A percentile compares a stretch with the other conserved stretches of the same genome.
Conservation (phyloP, 2,888 invertebrate genomes). For the Xiphydria camelus region DNA sequence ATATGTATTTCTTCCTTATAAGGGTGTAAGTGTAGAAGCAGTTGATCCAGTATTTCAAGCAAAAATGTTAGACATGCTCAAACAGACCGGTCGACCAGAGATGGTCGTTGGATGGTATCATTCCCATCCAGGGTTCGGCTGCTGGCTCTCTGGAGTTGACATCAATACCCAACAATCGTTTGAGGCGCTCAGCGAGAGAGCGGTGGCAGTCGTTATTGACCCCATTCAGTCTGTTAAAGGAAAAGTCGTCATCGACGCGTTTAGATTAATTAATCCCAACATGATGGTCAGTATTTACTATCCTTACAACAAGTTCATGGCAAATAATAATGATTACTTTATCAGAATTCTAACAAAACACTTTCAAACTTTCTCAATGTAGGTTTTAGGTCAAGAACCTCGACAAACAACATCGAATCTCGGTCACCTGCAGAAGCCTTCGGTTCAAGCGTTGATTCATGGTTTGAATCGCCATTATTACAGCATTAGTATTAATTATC, state of each 20-base stretch:
- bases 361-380: constrained; percentile 1
- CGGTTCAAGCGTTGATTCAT: constrained; percentile 98
- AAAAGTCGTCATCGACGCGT: constrained; percentile 99
- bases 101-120: constrained; percentile 99
- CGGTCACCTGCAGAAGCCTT: constrained; percentile 97
- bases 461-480: constrained; percentile 99
- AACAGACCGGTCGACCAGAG: constrained; percentile 98
- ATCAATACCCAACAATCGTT: constrained; percentile 99
- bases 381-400: constrained; percentile 90
- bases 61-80: constrained; percentile 98
- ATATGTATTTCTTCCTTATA: too few relatives aligned
- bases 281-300: constrained; percentile 77
- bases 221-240: constrained; percentile 99
- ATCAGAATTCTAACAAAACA: constrained; percentile 2
- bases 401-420: constrained; percentile 98
- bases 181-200: constrained; percentile 96
- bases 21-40: constrained; percentile 97
- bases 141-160: constrained; percentile 99
- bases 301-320: not conserved
- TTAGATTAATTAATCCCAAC: constrained; percentile 97
- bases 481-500: constrained; percentile 98
- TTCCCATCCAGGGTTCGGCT: constrained; percentile 99
- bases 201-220: constrained; percentile 99
- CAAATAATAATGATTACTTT: not conserved
- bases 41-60: constrained; percentile 99